Conservation (phyloP, 2,797 vertebrate genomes). For the Arrhamphus sclerolepis region DNA sequence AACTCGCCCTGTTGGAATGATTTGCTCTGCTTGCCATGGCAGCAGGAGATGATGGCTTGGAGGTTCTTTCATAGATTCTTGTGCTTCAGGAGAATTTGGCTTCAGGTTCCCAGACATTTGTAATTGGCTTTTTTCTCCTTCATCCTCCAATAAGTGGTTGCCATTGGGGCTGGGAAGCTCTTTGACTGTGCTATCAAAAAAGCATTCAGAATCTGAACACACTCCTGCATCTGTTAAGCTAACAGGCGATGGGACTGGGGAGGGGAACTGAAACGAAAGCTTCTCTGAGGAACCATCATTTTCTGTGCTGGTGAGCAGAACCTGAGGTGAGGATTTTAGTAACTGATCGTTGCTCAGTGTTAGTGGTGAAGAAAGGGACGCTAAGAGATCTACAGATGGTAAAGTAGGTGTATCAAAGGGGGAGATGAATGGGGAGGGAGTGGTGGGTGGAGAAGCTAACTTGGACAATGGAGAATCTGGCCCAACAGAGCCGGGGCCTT, state of each 20-base stretch:
- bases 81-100: conserved; percentile 10
- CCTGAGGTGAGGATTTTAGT: background rate
- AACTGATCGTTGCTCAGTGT: conserved; percentile 2
- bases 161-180: conserved; percentile 4
- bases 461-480: conserved; percentile 36
- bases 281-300: conserved; percentile 52
- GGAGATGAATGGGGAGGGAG: conserved; percentile 50
- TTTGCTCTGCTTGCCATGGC: conserved; percentile 14
- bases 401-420: conserved; percentile 48
- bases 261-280: conserved; percentile 54
- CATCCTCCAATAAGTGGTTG: background rate
- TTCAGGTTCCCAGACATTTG: background rate
- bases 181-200: conserved; percentile 10
- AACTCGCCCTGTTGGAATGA: conserved; percentile 1
- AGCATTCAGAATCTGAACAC: conserved; percentile 14
- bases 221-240: conserved; percentile 43
- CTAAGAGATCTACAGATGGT: conserved; percentile 1
- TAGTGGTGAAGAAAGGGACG: conserved; percentile 22
- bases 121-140: background rate
- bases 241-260: conserved; percentile 31
- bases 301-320: conserved; percentile 26
- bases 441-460: conserved; percentile 23
- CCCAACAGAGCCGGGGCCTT: conserved; percentile 11
- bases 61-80: conserved; percentile 50
- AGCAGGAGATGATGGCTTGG: conserved; percentile 33